phyloP scores from a whole-genome alignment of 2,113 vertebrate genomes.

The Callocephalon fimbriatum region DNA sequence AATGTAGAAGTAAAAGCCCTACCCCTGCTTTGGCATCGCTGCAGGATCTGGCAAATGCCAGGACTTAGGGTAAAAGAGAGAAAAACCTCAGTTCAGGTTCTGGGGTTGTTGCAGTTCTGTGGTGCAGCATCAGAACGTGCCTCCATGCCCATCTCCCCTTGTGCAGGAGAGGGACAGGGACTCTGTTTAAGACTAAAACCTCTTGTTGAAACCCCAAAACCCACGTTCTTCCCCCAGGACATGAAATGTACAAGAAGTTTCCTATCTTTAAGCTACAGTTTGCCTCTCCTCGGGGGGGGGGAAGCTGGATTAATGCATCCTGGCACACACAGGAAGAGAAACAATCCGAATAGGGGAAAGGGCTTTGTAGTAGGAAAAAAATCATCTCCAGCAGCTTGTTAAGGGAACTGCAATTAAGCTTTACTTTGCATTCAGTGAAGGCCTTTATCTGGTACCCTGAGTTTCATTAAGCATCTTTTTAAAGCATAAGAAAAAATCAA shows the following conservation, averaged over 20 bases:
- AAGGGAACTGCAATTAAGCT: slow-evolving; percentile 47
- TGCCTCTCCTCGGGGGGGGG: accelerated
- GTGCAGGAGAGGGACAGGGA: too few relatives aligned
- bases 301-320: not conserved
- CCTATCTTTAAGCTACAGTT: not conserved
- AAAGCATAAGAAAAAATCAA: slow-evolving; percentile 48
- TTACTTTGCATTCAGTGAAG: not conserved
- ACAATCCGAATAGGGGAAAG: slow-evolving; percentile 35
- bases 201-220: not conserved
- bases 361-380: not conserved
- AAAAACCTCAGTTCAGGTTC: not conserved
- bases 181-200: not conserved
- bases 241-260: not conserved
- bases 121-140: accelerated
- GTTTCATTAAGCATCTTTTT: slow-evolving; percentile 55
- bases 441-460: slow-evolving; percentile 25
- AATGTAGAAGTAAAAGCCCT: not conserved
- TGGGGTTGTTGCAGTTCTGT: not conserved
- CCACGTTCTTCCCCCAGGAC: not conserved
- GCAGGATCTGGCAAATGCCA: not conserved
- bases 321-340: not conserved
- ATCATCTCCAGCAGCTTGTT: slow-evolving; percentile 18
- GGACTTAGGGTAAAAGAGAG: not conserved
- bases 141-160: not conserved
- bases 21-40: not conserved